Percentiles rank a stretch among this genome's conserved stretches.
phyloP scores from a whole-genome alignment of 1,140 invertebrate genomes.

The Caenorhabditis tropicalis region DNA sequence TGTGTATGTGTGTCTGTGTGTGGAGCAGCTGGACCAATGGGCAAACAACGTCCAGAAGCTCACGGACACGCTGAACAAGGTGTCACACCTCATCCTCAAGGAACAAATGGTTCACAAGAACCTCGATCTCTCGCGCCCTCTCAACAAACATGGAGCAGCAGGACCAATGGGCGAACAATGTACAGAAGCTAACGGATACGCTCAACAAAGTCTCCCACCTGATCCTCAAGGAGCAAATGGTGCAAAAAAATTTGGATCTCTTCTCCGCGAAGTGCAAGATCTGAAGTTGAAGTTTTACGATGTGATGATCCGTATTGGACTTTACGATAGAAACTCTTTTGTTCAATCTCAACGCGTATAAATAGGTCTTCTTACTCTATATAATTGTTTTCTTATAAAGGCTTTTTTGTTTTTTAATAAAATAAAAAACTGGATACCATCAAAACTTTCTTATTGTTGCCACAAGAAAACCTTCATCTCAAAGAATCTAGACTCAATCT shows the following conservation, averaged over 20 bases:
- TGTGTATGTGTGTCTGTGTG: constrained; percentile 91
- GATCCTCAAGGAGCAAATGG: constrained; percentile 47
- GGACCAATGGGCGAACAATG: constrained; percentile 91
- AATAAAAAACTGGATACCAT: too few relatives aligned
- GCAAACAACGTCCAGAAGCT: constrained; percentile 86
- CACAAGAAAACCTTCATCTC: too few relatives aligned
- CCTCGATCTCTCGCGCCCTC: constrained; percentile 67
- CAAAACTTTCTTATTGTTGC: too few relatives aligned
- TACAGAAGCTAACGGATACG: constrained; percentile 89
- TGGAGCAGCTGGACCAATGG: constrained; percentile 94
- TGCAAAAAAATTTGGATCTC: constrained; percentile 50
- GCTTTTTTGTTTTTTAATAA: too few relatives aligned
- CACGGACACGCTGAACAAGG: constrained; percentile 95
- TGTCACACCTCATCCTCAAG: constrained; percentile 85
- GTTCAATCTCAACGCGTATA: too few relatives aligned
- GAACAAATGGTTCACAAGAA: constrained; percentile 74
- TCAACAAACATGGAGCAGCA: constrained; percentile 87
- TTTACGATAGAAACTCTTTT: constrained; percentile 91
- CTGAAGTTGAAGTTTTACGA: constrained; percentile 93
- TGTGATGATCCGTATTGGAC: constrained; percentile 95
- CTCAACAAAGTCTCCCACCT: constrained; percentile 84
- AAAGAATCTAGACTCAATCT: too few relatives aligned
- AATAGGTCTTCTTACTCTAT: too few relatives aligned
- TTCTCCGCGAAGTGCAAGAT: constrained; percentile 72
- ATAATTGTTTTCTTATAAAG: too few relatives aligned